phyloP scores from a whole-genome alignment of 1,140 invertebrate genomes.

The Lutraria rhynchaena region DNA sequence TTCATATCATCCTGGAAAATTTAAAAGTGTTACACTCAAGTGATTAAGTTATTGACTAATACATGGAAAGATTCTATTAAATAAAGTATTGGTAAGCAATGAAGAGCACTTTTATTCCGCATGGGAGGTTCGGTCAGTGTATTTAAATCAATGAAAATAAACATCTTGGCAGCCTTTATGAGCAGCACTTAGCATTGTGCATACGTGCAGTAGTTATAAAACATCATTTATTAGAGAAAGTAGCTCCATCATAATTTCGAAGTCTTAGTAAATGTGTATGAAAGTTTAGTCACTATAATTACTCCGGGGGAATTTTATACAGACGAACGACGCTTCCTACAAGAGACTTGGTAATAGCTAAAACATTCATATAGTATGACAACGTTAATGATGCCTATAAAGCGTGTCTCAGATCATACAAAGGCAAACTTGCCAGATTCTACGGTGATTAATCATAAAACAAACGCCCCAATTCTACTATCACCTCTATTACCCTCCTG shows the following conservation, averaged over 20 bases:
- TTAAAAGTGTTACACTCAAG: too few relatives aligned
- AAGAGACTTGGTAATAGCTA: background rate
- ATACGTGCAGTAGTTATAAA: background rate
- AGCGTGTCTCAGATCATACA: constrained; percentile 28
- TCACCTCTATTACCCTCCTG: constrained; percentile 53
- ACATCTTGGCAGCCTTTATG: too few relatives aligned
- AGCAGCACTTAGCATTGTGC: too few relatives aligned
- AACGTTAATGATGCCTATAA: constrained; percentile 39
- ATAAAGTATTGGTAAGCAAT: too few relatives aligned
- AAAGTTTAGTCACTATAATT: background rate
- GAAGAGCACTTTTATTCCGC: too few relatives aligned
- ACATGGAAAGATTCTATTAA: too few relatives aligned
- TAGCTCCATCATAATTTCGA: too few relatives aligned
- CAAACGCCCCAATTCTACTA: constrained; percentile 11
- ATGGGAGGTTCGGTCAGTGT: too few relatives aligned
- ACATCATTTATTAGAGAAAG: background rate
- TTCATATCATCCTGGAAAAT: background rate
- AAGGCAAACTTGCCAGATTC: constrained; percentile 14
- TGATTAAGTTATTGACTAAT: too few relatives aligned
- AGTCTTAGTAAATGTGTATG: background rate
- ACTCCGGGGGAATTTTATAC: background rate
- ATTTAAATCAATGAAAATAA: too few relatives aligned
- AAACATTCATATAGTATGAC: constrained; percentile 6
- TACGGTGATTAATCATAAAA: constrained; percentile 46
- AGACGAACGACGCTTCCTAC: background rate